Percentiles rank a stretch among this genome's conserved stretches.
These are phyloP conservation scores for Sylvicola fuscatus DNA, from an alignment of 2,888 invertebrate genomes.

Conservation along the genomic window DNA sequence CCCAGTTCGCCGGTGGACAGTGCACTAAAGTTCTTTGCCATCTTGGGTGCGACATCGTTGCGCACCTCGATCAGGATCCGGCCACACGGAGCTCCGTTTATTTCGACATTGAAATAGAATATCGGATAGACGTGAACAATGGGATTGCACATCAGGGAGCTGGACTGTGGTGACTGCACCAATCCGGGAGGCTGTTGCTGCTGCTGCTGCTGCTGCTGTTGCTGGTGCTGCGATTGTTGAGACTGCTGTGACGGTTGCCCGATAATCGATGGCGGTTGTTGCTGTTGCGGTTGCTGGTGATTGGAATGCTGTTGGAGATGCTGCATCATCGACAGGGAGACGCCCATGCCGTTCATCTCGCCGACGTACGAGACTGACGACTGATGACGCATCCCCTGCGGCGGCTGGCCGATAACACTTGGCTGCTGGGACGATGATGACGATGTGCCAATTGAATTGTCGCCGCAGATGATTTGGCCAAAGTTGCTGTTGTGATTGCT, in stretches of 20 bases:
- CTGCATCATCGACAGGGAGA: slow-evolving; percentile 9
- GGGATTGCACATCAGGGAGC: slow-evolving; percentile 30
- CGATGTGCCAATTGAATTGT: slow-evolving; percentile 11
- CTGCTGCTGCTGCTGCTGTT: slow-evolving; percentile 6
- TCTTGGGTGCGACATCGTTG: slow-evolving; percentile 58
- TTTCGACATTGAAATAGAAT: slow-evolving; percentile 57
- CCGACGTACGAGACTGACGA: slow-evolving; percentile 6
- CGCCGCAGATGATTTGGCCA: slow-evolving; percentile 6
- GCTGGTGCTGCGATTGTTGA: slow-evolving; percentile 5
- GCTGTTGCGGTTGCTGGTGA: not conserved
- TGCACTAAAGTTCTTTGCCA: slow-evolving; percentile 59
- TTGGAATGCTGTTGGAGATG: slow-evolving; percentile 4
- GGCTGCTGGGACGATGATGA: slow-evolving; percentile 17
- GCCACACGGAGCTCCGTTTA: slow-evolving; percentile 46
- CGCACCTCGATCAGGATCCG: slow-evolving; percentile 57
- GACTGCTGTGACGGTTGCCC: not conserved
- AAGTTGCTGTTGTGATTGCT: slow-evolving; percentile 10
- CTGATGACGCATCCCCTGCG: not conserved
- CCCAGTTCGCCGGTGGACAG: slow-evolving; percentile 52
- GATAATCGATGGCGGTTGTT: not conserved
- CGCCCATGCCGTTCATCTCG: slow-evolving; percentile 9
- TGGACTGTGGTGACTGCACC: slow-evolving; percentile 17
- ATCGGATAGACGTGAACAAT: slow-evolving; percentile 38
- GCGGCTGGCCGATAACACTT: slow-evolving; percentile 6
- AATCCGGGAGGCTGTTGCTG: slow-evolving; percentile 11